Evolutionary conservation across 2,113 vertebrate genomes (phyloP).

Genomic region (Microcebus griseorufus): DNA sequence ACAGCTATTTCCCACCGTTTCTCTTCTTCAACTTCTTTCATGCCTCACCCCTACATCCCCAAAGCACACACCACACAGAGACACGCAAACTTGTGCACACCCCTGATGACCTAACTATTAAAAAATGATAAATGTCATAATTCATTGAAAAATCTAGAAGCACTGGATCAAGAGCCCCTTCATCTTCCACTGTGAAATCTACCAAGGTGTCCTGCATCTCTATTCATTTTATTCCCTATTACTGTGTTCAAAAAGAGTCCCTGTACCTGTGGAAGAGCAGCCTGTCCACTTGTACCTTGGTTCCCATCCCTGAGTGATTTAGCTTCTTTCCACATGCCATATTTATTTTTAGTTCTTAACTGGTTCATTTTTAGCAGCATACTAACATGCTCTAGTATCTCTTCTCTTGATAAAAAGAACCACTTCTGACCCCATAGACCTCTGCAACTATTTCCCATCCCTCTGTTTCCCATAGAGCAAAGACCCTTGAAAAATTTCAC

Average conservation of each 20-base stretch:
- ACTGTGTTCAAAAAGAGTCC: background rate
- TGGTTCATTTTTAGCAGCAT: background rate
- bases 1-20: background rate
- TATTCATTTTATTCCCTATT: background rate
- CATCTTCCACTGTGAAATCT: background rate
- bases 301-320: background rate
- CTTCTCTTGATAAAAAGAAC: background rate
- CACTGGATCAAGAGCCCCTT: background rate
- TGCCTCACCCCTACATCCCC: background rate
- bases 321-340: background rate
- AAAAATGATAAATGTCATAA: background rate
- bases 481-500: background rate
- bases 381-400: background rate
- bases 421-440: background rate
- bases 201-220: background rate
- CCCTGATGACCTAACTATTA: background rate
- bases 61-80: background rate
- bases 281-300: background rate
- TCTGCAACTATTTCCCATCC: background rate
- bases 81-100: background rate
- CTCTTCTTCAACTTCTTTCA: background rate
- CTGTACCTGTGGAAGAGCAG: background rate
- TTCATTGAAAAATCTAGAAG: background rate
- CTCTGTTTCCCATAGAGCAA: background rate
- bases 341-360: background rate